Percentiles rank a stretch among this genome's conserved stretches.
Conservation (phyloP, 2,113 vertebrate species). For the Cinclus cinclus region DNA sequence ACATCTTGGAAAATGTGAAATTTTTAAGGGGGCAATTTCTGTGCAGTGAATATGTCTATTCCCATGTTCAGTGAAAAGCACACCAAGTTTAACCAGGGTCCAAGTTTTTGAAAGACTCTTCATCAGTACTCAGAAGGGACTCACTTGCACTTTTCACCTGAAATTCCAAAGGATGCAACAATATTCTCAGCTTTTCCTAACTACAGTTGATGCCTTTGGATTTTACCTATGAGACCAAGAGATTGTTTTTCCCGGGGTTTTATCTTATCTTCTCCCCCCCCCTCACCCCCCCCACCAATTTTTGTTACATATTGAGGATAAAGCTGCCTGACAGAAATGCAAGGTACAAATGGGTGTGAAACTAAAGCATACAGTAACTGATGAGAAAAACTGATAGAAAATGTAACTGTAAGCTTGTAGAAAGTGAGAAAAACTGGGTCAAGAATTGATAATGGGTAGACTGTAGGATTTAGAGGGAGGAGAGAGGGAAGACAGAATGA, state of each 20-base stretch:
- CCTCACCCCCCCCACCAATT: accelerated
- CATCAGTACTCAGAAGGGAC: not conserved
- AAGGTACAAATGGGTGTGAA: not conserved
- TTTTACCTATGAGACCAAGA: not conserved
- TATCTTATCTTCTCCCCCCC: not conserved
- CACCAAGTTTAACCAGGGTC: not conserved
- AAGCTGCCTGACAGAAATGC: not conserved
- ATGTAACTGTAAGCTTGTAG: not conserved
- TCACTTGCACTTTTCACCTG: not conserved
- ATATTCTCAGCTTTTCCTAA: not conserved
- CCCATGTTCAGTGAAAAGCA: not conserved
- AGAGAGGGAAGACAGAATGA: not conserved
- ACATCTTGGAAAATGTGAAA: not conserved
- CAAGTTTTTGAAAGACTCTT: not conserved
- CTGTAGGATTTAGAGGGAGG: not conserved
- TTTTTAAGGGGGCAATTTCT: not conserved
- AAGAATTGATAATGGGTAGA: not conserved
- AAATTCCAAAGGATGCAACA: not conserved
- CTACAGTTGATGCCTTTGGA: not conserved
- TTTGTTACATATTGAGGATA: not conserved
- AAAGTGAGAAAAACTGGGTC: not conserved
- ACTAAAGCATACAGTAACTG: not conserved
- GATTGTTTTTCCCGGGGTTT: not conserved
- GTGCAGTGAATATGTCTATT: not conserved
- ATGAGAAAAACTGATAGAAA: not conserved